Conservation (phyloP, 2,888 invertebrate genomes). For the Labia minor region DNA sequence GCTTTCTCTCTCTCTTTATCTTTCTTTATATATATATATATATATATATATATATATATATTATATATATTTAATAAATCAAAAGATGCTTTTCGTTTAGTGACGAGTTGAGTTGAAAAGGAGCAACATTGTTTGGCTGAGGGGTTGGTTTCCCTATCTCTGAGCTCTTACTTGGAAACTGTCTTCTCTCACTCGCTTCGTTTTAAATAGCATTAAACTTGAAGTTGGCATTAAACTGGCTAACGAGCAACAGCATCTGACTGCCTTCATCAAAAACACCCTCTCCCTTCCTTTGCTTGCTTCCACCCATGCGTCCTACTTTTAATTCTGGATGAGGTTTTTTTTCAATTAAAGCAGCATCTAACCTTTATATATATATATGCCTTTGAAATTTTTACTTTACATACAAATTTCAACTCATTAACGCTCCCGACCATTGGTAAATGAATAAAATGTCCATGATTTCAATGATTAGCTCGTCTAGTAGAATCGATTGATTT, state of each 20-base stretch:
- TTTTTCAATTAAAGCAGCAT: constrained; percentile 4
- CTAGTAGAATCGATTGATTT: neutral
- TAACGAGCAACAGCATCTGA: neutral
- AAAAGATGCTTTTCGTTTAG: neutral
- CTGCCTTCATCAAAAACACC: neutral
- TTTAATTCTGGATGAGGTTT: neutral
- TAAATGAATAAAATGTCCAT: neutral
- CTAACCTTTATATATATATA: too few species aligned
- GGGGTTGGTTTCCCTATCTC: neutral
- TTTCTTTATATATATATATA: too few species aligned
- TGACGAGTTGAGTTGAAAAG: neutral
- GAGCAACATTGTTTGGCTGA: neutral
- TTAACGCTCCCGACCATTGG: neutral
- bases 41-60: too few species aligned
- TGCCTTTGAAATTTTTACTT: too few species aligned
- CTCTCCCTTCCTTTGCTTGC: too few species aligned
- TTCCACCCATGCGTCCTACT: too few species aligned
- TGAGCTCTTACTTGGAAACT: neutral
- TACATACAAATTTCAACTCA: neutral
- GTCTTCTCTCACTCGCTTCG: neutral
- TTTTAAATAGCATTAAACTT: neutral
- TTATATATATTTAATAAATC: too few species aligned
- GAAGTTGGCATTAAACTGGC: neutral
- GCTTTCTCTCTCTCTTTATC: too few species aligned
- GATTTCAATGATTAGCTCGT: neutral